Evolutionary conservation across 2,113 vertebrate species (phyloP).

Genomic region (Grammomys surdaster): DNA sequence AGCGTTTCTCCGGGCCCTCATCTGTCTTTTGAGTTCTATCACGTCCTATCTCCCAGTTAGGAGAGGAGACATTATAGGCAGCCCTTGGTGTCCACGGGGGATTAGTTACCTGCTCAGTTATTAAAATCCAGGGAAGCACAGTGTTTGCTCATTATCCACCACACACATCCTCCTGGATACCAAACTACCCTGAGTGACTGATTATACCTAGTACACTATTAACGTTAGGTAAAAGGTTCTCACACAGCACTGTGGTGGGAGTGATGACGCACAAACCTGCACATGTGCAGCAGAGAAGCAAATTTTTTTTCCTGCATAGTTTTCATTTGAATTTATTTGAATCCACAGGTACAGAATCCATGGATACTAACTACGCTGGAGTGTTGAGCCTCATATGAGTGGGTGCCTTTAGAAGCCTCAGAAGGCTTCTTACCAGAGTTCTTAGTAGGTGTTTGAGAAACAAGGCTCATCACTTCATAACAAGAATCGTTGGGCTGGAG

Average conservation of each 20-base stretch:
- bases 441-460: background rate
- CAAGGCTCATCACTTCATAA: background rate
- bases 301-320: background rate
- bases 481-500: background rate
- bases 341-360: background rate
- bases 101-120: background rate
- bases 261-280: background rate
- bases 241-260: background rate
- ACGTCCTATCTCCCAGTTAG: background rate
- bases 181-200: background rate
- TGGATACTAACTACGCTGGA: background rate
- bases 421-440: background rate
- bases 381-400: background rate
- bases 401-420: background rate
- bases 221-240: background rate
- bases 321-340: background rate
- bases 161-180: background rate
- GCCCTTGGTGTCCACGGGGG: background rate
- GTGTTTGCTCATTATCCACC: background rate
- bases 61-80: background rate
- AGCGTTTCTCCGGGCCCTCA: background rate
- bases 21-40: background rate
- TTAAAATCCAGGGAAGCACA: background rate
- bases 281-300: background rate
- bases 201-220: background rate